Base-by-base conservation (phyloP, 1,140 invertebrate species). In the Saccostrea cuccullata region DNA sequence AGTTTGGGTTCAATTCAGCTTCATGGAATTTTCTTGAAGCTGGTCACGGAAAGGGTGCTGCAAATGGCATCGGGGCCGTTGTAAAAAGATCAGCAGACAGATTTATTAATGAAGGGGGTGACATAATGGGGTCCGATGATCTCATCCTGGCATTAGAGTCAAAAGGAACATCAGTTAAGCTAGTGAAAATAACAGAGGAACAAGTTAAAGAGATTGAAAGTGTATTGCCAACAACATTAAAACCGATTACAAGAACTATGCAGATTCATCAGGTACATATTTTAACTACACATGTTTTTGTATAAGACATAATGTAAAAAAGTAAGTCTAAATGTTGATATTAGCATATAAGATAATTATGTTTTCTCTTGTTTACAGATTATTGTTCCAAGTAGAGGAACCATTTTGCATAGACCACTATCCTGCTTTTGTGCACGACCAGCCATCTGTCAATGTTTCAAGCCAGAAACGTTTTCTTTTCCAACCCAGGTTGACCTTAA, bases 21-120 rank as follows among this genome's bases (percentile, higher is more conserved):
- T 91, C 93, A 11, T 96, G 94, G 95, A 95, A 95, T 90, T 96
- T 93, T 90, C 92, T 90, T 58, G 94, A 95, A 92, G 91, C 94
- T 55, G 94, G 58, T 20, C 58, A 64, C 15, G 15, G n/a, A 64
- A 64, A 60, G 60, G 85, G 64, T 70, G 64, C 85, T n/a, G 85
- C 85, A 47, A 67, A 86, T 73, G 64, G 85, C 3, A 86, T 86
- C n/a, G 85, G 64, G 15, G 85, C 64, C n/a, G 85, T 86, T 40
- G 26, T 77, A 12, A 86, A 86, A 15, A 47, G 86, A 70, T 77
- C 70, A n/a, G 86, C 70, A 11, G 67, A 82, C 40, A 23, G 5
- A 55, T 82, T 55, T 40, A 70, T 86, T 56, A 40, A 73, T 70
- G 77, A 47, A 77, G 70, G 70, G 56, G 47, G 67, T 1, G 70